Base-by-base conservation (phyloP, 2,888 invertebrate genomes). In the Agapetus fuscipes region DNA sequence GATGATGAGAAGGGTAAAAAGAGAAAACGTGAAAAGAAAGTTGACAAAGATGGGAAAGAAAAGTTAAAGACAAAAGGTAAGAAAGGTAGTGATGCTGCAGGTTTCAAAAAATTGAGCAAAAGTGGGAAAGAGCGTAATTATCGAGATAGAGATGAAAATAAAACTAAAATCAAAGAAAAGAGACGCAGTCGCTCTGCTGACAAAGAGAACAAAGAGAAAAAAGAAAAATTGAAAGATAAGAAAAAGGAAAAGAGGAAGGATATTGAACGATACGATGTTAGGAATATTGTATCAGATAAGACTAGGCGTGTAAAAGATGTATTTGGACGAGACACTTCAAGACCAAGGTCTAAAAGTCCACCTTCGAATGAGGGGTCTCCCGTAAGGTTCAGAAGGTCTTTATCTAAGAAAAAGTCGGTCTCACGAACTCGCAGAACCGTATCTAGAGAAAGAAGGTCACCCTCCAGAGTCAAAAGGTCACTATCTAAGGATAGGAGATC, bases 51-150 rank as follows among this genome's bases (percentile, higher is more conserved):
- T 3, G 58, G 56, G 1, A 66, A 65, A 44, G 66, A 69, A 12
- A 60, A 59, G 50, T 41, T 31, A 5, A 52, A 52, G 43, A 51
- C 50, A 53, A 64, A 62, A 49, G 59, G 57, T 17, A 67, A 68
- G 48, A 70, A 63, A 42, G 71, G 74, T 31, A 53, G 56, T 17
- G 60, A 58, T 15, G 70, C 73, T 20, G 60, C 78, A 3, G 61
- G 76, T 0, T 90, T 90, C 68, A 89, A 88, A 54, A 88, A 88
- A 57, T 65, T 84, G 9, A 82, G 83, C 30, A 85, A 83, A 57
- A 82, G 68, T 49, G 79, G 76, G 13, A 85, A 83, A 56, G 85
- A 81, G 52, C 67, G 83, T 43, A 87, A 79, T 53, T 90, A 89
- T 54, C 71, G 88, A 5, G 83, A 82, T 32, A 78, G 76, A 39